Percentiles rank a stretch among this genome's conserved stretches.
These are phyloP conservation scores for Shargacucullia verbasci DNA, from an alignment of 2,888 invertebrate genomes.

Conservation along the genomic window DNA sequence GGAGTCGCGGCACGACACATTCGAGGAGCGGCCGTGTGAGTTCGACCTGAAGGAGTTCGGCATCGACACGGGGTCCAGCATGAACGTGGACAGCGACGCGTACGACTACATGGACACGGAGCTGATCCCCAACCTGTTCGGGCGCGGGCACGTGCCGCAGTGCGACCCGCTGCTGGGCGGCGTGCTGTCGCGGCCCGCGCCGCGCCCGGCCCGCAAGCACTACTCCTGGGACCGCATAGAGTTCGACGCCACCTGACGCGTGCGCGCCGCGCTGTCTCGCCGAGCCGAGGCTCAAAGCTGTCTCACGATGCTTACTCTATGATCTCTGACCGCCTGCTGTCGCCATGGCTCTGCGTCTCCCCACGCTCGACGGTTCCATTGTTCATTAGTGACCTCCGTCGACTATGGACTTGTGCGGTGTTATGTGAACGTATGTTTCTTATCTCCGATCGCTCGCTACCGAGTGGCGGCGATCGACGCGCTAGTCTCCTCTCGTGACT, in stretches of 20 bases:
- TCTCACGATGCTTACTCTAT: constrained; percentile 58
- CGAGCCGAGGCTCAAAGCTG: constrained; percentile 45
- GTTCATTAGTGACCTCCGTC: constrained; percentile 25
- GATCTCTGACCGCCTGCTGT: constrained; percentile 62
- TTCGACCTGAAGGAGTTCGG: constrained; percentile 91
- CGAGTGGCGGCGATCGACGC: constrained; percentile 65
- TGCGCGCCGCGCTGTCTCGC: constrained; percentile 36
- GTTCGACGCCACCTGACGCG: constrained; percentile 90
- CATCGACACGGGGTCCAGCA: constrained; percentile 90
- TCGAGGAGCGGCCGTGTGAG: constrained; percentile 76
- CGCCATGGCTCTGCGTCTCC: constrained; percentile 21
- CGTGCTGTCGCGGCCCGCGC: constrained; percentile 88
- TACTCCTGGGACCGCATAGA: constrained; percentile 94
- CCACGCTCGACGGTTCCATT: constrained; percentile 16
- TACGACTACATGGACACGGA: constrained; percentile 84
- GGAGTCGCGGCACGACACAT: constrained; percentile 71
- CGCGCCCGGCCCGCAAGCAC: constrained; percentile 90
- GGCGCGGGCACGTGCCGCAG: constrained; percentile 84
- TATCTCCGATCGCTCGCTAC: constrained; percentile 60
- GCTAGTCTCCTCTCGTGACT: constrained; percentile 79
- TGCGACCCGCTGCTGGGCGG: constrained; percentile 94
- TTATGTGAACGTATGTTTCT: constrained; percentile 25
- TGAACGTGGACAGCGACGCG: constrained; percentile 86
- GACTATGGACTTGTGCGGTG: constrained; percentile 28
- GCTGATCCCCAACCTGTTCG: constrained; percentile 82